A percentile compares a stretch with the other conserved stretches of the same genome.
phyloP scores from a whole-genome alignment of 2,797 vertebrate genomes.

The Gambusia yucatana region DNA sequence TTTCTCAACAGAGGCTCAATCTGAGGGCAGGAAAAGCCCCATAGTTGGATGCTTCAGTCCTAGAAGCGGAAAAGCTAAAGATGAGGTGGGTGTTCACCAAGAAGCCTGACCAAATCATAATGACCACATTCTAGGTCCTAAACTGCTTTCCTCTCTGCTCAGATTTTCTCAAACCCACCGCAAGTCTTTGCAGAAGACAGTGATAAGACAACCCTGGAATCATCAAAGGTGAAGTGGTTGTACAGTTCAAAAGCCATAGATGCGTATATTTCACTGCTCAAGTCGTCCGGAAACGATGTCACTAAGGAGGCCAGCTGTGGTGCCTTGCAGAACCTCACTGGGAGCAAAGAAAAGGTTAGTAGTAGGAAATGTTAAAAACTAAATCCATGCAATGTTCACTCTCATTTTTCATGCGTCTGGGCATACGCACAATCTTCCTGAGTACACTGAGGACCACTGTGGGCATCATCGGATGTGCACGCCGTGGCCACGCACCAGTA shows the following conservation, averaged over 20 bases:
- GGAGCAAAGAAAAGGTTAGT: conserved; percentile 84
- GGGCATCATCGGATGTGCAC: no score
- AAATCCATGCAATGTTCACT: not conserved
- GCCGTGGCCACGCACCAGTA: no score
- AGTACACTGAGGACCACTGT: no score
- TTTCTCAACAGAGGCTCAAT: conserved; percentile 42
- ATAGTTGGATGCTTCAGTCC: conserved; percentile 91
- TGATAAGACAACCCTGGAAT: conserved; percentile 24
- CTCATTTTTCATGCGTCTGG: no score
- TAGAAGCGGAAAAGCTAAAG: conserved; percentile 81
- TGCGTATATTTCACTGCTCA: conserved; percentile 87
- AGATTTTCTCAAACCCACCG: conserved; percentile 73
- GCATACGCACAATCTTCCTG: no score
- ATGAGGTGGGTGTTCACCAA: conserved; percentile 32
- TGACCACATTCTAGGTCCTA: not conserved
- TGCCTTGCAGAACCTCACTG: conserved; percentile 93
- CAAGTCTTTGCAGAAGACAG: conserved; percentile 70
- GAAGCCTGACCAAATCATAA: not conserved
- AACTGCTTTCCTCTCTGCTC: conserved; percentile 17
- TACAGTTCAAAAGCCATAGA: conserved; percentile 87
- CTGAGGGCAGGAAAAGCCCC: conserved; percentile 70
- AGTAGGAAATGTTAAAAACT: not conserved
- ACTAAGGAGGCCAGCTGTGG: conserved; percentile 91
- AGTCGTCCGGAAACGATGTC: conserved; percentile 83
- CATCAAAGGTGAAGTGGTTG: conserved; percentile 84